These are phyloP conservation scores for Seriola dumerili DNA, from an alignment of 2,113 vertebrate species.

Conservation along the genomic window DNA sequence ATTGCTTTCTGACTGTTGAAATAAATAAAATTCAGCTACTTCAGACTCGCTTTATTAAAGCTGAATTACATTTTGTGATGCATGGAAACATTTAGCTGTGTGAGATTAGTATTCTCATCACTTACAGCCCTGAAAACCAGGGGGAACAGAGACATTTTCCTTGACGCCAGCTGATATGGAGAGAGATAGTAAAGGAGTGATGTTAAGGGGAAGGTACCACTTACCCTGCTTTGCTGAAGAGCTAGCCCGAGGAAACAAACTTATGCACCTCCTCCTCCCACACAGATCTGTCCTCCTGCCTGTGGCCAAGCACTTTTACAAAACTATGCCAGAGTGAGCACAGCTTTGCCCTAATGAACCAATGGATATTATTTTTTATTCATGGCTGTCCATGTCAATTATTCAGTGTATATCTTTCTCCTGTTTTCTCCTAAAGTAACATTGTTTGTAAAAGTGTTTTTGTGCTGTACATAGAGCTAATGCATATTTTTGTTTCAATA, in stretches of 20 bases:
- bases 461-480: neutral
- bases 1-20: neutral
- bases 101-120: conserved; percentile 9
- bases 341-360: conserved; percentile 35
- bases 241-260: conserved; percentile 22
- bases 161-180: conserved; percentile 17
- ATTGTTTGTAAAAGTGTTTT: neutral
- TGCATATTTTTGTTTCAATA: conserved; percentile 14
- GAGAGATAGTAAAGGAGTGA: conserved; percentile 18
- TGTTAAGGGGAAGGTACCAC: conserved; percentile 13
- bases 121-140: neutral
- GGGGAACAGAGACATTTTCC: conserved; percentile 17
- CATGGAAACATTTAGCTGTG: conserved; percentile 15
- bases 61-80: conserved; percentile 12
- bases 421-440: neutral
- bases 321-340: conserved; percentile 37
- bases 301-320: conserved; percentile 18
- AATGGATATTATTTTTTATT: conserved; percentile 41
- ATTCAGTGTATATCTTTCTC: conserved; percentile 37
- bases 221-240: conserved; percentile 1
- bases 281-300: conserved; percentile 31
- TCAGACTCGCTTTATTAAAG: conserved; percentile 24
- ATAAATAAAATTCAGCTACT: conserved; percentile 35
- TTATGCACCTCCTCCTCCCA: conserved; percentile 20
- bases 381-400: conserved; percentile 31